Conservation (phyloP, 2,888 invertebrate species). For the Ophonus ardosiacus region DNA sequence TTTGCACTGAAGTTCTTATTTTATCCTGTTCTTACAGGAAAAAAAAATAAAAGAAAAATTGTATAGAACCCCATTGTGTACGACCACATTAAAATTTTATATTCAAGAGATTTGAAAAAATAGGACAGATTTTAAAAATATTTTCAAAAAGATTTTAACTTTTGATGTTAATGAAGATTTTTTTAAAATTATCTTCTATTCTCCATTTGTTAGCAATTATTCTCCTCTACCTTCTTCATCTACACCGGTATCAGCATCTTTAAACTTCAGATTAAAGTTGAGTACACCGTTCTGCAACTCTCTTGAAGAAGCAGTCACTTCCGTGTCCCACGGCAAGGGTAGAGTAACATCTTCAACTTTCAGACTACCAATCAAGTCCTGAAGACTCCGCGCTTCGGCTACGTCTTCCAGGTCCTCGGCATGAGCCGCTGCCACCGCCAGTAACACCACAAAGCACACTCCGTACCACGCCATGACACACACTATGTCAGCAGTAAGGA, state of each 20-base stretch:
- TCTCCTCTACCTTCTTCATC: conserved; percentile 70
- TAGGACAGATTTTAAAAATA: no score
- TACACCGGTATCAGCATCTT: conserved; percentile 70
- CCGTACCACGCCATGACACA: background rate
- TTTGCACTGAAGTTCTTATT: no score
- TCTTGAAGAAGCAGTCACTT: conserved; percentile 86
- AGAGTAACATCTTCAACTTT: conserved; percentile 82
- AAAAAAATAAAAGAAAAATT: no score
- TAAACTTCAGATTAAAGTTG: conserved; percentile 83
- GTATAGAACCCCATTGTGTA: no score
- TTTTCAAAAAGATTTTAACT: no score
- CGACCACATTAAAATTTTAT: no score
- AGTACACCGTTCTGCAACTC: conserved; percentile 87
- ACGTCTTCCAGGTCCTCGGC: conserved; percentile 80
- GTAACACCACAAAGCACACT: background rate
- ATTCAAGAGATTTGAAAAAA: no score
- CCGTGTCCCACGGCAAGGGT: conserved; percentile 83
- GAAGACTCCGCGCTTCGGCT: conserved; percentile 76
- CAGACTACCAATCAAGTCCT: no score
- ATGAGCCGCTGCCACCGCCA: background rate
- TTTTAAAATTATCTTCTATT: no score
- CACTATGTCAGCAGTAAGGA: conserved; percentile 8
- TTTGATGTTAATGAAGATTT: no score
- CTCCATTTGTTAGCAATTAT: no score
- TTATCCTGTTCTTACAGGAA: no score